These are phyloP conservation scores for Cebus imitator DNA, from an alignment of 2,113 vertebrate genomes.

Conservation along the genomic window DNA sequence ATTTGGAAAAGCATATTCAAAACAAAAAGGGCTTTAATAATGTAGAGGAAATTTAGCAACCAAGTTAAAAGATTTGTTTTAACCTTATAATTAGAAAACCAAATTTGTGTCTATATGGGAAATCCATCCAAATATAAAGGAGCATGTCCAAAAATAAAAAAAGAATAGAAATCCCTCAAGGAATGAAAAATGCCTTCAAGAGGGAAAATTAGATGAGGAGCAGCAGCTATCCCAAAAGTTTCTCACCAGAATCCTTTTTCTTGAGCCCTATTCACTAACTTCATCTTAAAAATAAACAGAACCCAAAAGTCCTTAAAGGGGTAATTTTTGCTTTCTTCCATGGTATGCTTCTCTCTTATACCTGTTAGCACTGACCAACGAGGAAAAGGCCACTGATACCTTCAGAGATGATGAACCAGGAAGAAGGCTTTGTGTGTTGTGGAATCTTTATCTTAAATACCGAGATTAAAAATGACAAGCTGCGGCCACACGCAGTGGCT, in stretches of 20 bases:
- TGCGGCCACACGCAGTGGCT: too few relatives aligned
- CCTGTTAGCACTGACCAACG: neutral
- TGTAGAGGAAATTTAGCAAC: constrained; percentile 18
- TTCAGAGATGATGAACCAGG: neutral
- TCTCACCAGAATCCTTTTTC: neutral
- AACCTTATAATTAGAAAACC: neutral
- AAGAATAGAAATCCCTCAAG: neutral
- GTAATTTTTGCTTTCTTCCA: neutral
- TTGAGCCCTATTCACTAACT: neutral
- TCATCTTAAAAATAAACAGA: neutral
- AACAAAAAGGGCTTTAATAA: constrained; percentile 22
- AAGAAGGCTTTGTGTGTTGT: neutral
- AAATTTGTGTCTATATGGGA: neutral
- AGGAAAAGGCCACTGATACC: neutral
- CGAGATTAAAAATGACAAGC: neutral
- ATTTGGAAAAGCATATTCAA: neutral
- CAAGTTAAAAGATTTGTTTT: constrained; percentile 11
- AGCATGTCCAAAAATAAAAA: neutral
- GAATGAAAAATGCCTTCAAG: neutral
- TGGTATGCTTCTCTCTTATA: neutral
- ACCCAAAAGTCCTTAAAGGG: neutral
- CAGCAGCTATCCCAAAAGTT: neutral
- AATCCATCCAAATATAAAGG: neutral
- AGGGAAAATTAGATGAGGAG: neutral
- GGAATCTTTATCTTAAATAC: neutral